Evolutionary conservation across 2,113 vertebrate genomes (phyloP).

Genomic region (Pachyramphus minor): DNA sequence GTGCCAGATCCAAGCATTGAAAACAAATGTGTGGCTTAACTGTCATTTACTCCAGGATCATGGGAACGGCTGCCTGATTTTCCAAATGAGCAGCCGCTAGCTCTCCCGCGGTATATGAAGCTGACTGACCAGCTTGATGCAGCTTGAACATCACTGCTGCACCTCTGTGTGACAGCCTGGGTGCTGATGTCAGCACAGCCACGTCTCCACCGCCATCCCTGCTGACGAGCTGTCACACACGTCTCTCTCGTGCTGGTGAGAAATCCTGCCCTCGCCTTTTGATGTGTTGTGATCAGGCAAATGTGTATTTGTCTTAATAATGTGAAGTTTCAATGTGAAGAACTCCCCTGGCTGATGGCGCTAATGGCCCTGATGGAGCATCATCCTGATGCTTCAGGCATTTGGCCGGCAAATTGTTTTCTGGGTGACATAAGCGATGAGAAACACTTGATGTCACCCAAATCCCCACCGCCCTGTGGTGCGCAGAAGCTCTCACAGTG

Average conservation of each 20-base stretch:
- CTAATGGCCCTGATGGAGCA: no score
- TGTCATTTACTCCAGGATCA: constrained; percentile 61
- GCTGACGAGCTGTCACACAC: background rate
- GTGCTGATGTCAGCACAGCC: background rate
- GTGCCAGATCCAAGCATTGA: constrained; percentile 64
- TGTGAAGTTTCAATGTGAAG: background rate
- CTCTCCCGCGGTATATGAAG: background rate
- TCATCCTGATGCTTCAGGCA: constrained; percentile 20
- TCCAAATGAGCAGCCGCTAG: background rate
- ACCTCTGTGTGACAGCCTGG: background rate
- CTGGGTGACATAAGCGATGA: constrained; percentile 6
- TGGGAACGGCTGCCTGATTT: constrained; percentile 65
- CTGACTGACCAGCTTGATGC: background rate
- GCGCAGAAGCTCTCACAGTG: rapidly evolving
- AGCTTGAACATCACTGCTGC: background rate
- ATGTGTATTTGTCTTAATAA: background rate
- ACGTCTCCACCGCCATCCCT: background rate
- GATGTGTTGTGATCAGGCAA: background rate
- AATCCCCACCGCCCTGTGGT: background rate
- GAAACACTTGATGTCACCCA: background rate
- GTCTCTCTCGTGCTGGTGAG: background rate
- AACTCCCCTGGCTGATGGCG: background rate
- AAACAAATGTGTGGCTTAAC: constrained; percentile 59
- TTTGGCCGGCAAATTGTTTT: background rate
- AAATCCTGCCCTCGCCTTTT: background rate